Evolutionary conservation across 2,113 vertebrate species (phyloP).

Genomic region (Xiphophorus maculatus): DNA sequence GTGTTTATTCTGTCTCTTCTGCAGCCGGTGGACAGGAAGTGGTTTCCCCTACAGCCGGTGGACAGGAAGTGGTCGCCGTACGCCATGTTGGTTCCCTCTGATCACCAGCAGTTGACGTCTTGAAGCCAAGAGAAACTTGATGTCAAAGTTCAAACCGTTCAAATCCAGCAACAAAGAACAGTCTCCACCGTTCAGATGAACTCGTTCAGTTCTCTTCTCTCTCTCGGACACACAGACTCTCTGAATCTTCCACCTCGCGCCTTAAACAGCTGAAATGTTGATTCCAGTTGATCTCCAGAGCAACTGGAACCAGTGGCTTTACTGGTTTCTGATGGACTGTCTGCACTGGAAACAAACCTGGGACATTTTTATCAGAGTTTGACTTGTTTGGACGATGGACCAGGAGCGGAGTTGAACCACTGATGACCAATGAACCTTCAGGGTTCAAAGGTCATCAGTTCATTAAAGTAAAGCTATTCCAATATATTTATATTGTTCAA

Average conservation of each 20-base stretch:
- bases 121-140: not conserved
- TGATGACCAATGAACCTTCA: too few relatives aligned
- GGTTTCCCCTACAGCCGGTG: not conserved
- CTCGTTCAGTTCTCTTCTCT: not conserved
- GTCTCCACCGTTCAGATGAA: not conserved
- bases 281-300: not conserved
- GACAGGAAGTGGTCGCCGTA: not conserved
- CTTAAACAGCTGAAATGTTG: not conserved
- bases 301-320: not conserved
- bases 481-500: slow-evolving; percentile 46
- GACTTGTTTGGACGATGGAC: not conserved
- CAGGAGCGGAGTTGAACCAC: not conserved
- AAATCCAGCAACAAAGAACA: not conserved
- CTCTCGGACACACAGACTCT: not conserved
- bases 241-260: not conserved
- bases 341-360: not conserved
- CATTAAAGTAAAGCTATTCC: slow-evolving; percentile 21
- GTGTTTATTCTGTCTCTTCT: not conserved
- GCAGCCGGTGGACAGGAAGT: slow-evolving; percentile 13
- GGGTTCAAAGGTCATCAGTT: slow-evolving; percentile 5
- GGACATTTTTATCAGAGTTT: slow-evolving; percentile 1
- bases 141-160: not conserved
- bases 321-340: not conserved
- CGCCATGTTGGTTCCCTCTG: not conserved
- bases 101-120: not conserved